A percentile compares a stretch with the other conserved stretches of the same genome.
Evolutionary conservation across 1,140 invertebrate species (phyloP).

Genomic region (Platorchestia sp.): DNA sequence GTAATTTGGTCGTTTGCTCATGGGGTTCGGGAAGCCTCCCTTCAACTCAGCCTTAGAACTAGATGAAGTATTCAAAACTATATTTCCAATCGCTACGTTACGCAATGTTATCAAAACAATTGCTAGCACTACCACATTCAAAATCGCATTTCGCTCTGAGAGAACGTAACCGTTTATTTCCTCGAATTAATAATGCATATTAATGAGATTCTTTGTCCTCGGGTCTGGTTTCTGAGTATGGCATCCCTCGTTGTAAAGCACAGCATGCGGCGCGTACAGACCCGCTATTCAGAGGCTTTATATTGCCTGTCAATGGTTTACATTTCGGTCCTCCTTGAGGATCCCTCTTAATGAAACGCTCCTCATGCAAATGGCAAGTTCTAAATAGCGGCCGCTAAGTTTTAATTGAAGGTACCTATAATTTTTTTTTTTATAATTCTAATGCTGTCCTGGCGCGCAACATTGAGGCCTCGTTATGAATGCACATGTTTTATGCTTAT

Average conservation of each 20-base stretch:
- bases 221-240: background rate
- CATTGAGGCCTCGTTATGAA: background rate
- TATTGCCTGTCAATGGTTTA: background rate
- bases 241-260: background rate
- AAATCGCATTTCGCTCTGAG: background rate
- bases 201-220: background rate
- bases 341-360: conserved; percentile 24
- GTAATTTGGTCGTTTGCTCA: background rate
- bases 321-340: background rate
- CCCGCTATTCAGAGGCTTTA: conserved; percentile 14
- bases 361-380: background rate
- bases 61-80: background rate
- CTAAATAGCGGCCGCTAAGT: conserved; percentile 2
- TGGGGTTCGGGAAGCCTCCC: background rate
- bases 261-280: background rate
- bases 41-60: background rate
- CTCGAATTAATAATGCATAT: background rate
- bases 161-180: background rate
- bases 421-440: background rate
- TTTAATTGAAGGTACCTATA: background rate
- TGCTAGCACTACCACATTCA: background rate
- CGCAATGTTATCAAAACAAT: background rate
- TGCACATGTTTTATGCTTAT: background rate
- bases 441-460: background rate
- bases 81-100: background rate